phyloP scores from a whole-genome alignment of 2,113 vertebrate species.

The Osmerus mordax region DNA sequence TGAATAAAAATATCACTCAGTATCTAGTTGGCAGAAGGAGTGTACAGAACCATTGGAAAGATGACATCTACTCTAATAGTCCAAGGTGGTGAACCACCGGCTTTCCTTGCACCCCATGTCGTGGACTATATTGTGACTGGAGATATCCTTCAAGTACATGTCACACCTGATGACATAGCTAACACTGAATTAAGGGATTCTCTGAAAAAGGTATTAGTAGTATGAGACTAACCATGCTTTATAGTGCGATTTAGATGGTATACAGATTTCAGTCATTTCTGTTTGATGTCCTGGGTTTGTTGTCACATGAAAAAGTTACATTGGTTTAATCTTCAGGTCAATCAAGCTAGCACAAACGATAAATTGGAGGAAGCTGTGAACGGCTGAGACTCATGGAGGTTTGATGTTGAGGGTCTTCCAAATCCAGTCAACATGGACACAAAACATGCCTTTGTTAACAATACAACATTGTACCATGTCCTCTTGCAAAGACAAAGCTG shows the following conservation, averaged over 20 bases:
- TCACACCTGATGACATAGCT: slow-evolving; percentile 15
- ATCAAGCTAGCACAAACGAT: background rate
- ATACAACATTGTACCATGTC: background rate
- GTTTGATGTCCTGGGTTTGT: too few species aligned
- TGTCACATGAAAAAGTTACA: background rate
- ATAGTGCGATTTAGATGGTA: too few species aligned
- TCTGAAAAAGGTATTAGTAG: slow-evolving; percentile 12
- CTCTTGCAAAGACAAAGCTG: slow-evolving; percentile 9
- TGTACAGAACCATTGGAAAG: slow-evolving; percentile 12
- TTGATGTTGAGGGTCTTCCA: slow-evolving; percentile 14
- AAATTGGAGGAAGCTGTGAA: slow-evolving; percentile 8
- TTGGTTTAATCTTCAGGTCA: slow-evolving; percentile 11
- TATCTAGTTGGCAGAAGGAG: background rate
- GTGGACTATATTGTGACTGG: slow-evolving; percentile 16
- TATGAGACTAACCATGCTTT: background rate
- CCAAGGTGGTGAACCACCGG: slow-evolving; percentile 16
- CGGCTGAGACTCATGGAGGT: slow-evolving; percentile 8
- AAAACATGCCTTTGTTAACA: background rate
- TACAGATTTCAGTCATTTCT: too few species aligned
- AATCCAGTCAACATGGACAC: background rate
- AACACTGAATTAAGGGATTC: background rate
- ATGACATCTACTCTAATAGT: slow-evolving; percentile 20
- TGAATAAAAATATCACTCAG: too few species aligned
- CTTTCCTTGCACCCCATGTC: background rate
- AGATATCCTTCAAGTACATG: slow-evolving; percentile 3